Evolutionary conservation across 1,140 invertebrate species (phyloP), one percentile per base, ranked within the genome.

Genomic region (Pomacea maculata): DNA sequence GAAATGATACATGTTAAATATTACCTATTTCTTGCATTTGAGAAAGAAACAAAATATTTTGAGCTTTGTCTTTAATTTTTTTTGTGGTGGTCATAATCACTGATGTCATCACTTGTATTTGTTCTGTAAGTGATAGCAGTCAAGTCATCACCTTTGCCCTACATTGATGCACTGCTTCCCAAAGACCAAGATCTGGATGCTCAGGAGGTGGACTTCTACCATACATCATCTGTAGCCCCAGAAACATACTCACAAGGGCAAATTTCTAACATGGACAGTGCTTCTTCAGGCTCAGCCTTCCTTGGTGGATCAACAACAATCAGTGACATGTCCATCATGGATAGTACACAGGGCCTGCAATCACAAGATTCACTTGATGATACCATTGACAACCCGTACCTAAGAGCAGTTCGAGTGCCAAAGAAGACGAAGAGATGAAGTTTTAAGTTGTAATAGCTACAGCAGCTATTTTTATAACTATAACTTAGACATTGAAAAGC

Each of bases 131-230:
- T 98, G 83, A 97, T 99, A 87, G 95, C 96, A 4, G 95, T 95
- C 84, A 97, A 97, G 89, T 94, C 95, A 11, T 92, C 93, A 83
- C 94, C 96, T 88, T 95, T 96, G 21, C 94, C 96, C 25, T 98
- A 98, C 89, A 89, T 98, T 12, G 93, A 95, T 83, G 97, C 97
- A 8, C 92, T 99, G 10, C 90, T 98, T 84, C 97, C 97, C 4
- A 96, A 95, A 85, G 97, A 99, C 92, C 97, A 99, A 93, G 95
- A 98, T 55, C 97, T 98, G 92, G 97, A 98, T 87, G 95, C 95
- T 86, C 96, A 98, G 89, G 95, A 96, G 91, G 93, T 61, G 95
- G 82, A 84, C 9, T 57, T 90, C 94, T 96, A 88, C 94, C 95
- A 83, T 19, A 71, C 79, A 67, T 64, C 70, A 75, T 72, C 65